Evolutionary conservation across 2,113 vertebrate species (phyloP).

Genomic region (Crotophaga sulcirostris): DNA sequence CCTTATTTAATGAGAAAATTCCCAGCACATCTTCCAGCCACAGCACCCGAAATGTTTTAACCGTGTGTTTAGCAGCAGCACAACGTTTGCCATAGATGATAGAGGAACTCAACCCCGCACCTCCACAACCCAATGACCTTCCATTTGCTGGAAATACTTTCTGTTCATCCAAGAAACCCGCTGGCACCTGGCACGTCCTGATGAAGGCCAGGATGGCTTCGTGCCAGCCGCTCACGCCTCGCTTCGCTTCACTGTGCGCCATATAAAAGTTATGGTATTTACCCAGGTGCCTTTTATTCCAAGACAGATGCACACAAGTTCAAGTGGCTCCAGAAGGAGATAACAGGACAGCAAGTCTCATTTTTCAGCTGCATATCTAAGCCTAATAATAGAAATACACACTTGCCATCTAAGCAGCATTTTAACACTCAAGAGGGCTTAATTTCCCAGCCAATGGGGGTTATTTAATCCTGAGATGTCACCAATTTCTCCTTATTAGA

Average conservation of each 20-base stretch:
- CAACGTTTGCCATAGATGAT: accelerated
- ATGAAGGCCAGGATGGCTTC: accelerated
- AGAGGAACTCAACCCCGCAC: too few species aligned
- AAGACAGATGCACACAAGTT: accelerated
- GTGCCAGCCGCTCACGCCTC: not conserved
- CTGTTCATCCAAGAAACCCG: not conserved
- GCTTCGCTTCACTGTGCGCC: not conserved
- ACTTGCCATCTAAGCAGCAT: not conserved
- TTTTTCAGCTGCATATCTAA: not conserved
- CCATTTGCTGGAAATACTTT: not conserved
- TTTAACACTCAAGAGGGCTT: not conserved
- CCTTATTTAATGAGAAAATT: not conserved
- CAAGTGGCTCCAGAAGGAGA: not conserved
- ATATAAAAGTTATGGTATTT: accelerated
- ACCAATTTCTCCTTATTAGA: not conserved
- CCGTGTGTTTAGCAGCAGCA: not conserved
- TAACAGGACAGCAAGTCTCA: accelerated
- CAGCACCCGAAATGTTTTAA: accelerated
- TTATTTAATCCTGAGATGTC: not conserved
- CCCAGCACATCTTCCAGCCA: not conserved
- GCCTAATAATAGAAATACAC: not conserved
- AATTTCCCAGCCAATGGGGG: not conserved
- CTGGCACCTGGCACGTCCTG: not conserved
- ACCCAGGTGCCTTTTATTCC: not conserved
- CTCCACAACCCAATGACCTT: too few species aligned